phyloP scores from a whole-genome alignment of 2,113 vertebrate genomes.

The Cacatua alba region DNA sequence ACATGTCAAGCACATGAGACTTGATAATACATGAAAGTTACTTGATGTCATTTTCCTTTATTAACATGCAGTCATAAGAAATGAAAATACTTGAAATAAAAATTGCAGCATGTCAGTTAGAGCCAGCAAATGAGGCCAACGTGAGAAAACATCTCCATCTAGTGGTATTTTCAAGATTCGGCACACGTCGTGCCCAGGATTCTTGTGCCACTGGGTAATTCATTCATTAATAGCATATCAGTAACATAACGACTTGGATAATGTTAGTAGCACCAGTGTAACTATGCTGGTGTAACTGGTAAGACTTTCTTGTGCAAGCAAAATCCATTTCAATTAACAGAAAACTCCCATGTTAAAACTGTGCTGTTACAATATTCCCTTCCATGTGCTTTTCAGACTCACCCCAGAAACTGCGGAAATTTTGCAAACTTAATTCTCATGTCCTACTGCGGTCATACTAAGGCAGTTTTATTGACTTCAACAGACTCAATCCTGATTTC shows the following conservation, averaged over 20 bases:
- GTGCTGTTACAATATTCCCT: fast-evolving
- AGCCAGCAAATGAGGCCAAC: background rate
- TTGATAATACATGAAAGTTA: background rate
- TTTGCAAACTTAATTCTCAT: background rate
- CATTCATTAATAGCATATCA: too few relatives aligned
- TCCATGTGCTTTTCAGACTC: background rate
- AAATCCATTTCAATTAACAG: background rate
- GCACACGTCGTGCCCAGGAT: fast-evolving
- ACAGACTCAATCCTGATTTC: background rate
- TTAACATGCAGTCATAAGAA: background rate
- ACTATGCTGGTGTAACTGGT: background rate
- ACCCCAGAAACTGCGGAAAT: background rate
- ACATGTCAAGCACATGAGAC: background rate
- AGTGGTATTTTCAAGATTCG: background rate
- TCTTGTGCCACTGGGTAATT: fast-evolving
- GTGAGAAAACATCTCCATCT: conserved; percentile 47
- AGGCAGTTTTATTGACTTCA: background rate
- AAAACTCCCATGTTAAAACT: background rate
- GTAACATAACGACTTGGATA: too few relatives aligned
- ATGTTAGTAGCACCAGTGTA: fast-evolving
- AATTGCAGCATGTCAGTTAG: fast-evolving
- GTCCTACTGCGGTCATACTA: background rate
- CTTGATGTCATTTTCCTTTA: background rate
- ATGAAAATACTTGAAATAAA: fast-evolving
- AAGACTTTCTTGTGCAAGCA: background rate